A percentile compares a stretch with the other conserved stretches of the same genome.
Conservation (phyloP, 1,140 invertebrate species). For the Trissolcus basalis region DNA sequence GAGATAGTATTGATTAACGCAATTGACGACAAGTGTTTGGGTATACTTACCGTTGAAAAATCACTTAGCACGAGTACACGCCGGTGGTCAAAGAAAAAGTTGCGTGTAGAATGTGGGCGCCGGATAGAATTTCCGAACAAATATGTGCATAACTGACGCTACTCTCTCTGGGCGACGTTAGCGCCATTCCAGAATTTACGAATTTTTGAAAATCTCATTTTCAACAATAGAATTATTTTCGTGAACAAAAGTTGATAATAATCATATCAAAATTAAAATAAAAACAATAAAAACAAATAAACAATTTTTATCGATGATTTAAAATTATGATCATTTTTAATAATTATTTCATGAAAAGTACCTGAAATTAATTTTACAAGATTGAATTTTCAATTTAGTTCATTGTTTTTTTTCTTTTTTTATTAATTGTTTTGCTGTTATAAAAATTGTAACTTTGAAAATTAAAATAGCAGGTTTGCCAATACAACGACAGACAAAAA, state of each 20-base stretch:
- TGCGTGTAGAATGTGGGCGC: conserved; percentile 4
- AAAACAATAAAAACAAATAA: too few relatives aligned
- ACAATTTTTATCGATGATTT: too few relatives aligned
- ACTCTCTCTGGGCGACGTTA: background rate
- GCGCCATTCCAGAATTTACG: background rate
- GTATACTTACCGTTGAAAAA: background rate
- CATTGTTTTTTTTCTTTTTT: background rate
- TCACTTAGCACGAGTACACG: background rate
- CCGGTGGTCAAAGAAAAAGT: conserved; percentile 14
- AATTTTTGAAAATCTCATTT: background rate
- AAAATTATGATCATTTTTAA: too few relatives aligned
- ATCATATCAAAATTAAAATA: too few relatives aligned
- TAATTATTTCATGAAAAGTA: too few relatives aligned
- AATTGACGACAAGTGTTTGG: too few relatives aligned
- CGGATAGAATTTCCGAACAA: conserved; percentile 7
- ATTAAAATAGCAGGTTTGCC: background rate
- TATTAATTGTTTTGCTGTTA: background rate
- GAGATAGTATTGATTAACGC: too few relatives aligned
- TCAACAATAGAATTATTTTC: background rate
- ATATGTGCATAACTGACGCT: conserved; percentile 3
- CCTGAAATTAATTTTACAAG: too few relatives aligned
- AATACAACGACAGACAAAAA: background rate
- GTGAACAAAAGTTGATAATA: too few relatives aligned
- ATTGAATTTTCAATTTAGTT: too few relatives aligned
- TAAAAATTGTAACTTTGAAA: background rate